Base-by-base conservation (phyloP, 2,888 invertebrate genomes). In the Spatulosminthurus flaviceps region DNA sequence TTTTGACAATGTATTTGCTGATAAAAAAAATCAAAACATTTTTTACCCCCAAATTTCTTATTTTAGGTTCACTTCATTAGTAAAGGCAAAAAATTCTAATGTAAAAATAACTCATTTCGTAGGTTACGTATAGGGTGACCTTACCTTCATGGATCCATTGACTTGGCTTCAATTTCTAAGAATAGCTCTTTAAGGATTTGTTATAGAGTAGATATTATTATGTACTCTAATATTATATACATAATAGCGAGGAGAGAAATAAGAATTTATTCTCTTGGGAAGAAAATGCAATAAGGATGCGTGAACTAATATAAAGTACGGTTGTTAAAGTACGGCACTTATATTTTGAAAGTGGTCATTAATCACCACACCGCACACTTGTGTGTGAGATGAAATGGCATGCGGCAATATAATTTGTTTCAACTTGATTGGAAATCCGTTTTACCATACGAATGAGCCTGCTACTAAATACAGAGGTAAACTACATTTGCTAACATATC, bases 371-470 rank as follows among this genome's bases (percentile, higher is more conserved):
- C 29, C 51, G 34, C 64, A 67, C 19, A n/a, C n/a, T n/a, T n/a
- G n/a, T n/a, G 26, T 67, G 67, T 29, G 28, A 67, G 28, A 67
- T 28, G 28, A 13, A 67, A 67, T 67, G 67, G 29, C 67, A 67
- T 26, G 67, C 29, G 28, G 28, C 67, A 67, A 67, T 67, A 67
- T 67, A 28, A 67, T 67, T 67, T 67, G 67, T 67, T 67, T 67
- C 67, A 64, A 22, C 26, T 67, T 67, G 67, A 67, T 67, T 67
- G 67, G 67, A 67, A 67, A 26, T 67, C 24, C 26, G 67, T 67
- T 67, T 67, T 67, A 67, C 67, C 26, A 13, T 4, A 16, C n/a
- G 16, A 51, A n/a, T n/a, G n/a, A n/a, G n/a, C 16, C 51, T n/a
- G 1, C 19, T 16, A 51, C 51, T 16, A 19, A 19, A 11, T 11